phyloP scores from a whole-genome alignment of 2,888 invertebrate genomes.

The Adelphocoris suturalis region DNA sequence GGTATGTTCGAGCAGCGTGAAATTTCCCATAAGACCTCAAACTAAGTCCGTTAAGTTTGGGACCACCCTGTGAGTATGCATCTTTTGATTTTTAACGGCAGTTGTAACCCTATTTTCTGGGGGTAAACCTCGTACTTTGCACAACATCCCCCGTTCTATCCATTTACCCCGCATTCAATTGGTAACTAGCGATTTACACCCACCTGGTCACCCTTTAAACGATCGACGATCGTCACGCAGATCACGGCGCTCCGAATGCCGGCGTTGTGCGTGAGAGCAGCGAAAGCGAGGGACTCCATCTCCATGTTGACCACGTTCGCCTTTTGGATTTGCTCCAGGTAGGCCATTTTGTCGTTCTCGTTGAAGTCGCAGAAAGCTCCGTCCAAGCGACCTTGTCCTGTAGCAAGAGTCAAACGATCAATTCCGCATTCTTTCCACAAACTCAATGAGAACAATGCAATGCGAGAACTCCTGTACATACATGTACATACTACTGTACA shows the following conservation, averaged over 20 bases:
- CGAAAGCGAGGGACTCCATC: conserved; percentile 97
- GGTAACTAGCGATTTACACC: conserved; percentile 68
- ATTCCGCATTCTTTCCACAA: background rate
- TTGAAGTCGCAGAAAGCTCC: conserved; percentile 98
- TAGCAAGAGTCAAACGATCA: background rate
- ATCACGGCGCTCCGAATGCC: conserved; percentile 95
- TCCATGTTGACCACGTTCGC: conserved; percentile 96
- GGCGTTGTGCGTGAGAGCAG: conserved; percentile 95
- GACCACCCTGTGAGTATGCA: no score
- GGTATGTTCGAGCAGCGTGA: no score
- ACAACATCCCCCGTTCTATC: no score
- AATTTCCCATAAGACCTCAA: no score
- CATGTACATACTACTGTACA: no score
- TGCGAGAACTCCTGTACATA: no score
- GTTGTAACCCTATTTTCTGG: no score
- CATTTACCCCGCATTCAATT: no score
- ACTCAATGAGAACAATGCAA: no score
- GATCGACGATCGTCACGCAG: conserved; percentile 94
- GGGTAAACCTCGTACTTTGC: no score
- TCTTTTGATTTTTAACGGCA: no score
- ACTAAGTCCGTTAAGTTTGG: no score
- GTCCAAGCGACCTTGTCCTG: conserved; percentile 95
- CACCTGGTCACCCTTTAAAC: conserved; percentile 96
- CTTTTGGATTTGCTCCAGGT: conserved; percentile 86
- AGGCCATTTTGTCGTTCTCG: conserved; percentile 93